Evolutionary conservation across 37 sponge, comb jelly and placozoan genomes (phyloP).

Genomic region (Cladorhizidae sp.): DNA sequence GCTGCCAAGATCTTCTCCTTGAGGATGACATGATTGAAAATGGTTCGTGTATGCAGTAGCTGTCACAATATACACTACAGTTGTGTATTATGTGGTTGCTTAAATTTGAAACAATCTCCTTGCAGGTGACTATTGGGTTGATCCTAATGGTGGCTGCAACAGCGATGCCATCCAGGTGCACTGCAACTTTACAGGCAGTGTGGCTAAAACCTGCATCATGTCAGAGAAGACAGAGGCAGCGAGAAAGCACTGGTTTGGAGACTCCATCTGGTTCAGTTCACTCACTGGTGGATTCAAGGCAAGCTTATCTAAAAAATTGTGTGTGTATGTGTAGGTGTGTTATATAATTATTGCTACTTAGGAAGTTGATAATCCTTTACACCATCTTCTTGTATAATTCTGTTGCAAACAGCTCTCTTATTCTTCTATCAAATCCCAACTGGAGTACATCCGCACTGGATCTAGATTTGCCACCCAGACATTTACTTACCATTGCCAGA

Average conservation of each 20-base stretch:
- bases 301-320: too few species aligned
- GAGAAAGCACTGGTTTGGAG: slow-evolving; percentile 39
- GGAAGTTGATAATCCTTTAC: neutral
- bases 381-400: neutral
- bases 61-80: neutral
- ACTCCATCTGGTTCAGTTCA: slow-evolving; percentile 67
- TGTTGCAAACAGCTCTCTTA: slow-evolving; percentile 39
- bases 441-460: slow-evolving; percentile 44
- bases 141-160: slow-evolving; percentile 83
- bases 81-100: neutral
- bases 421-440: slow-evolving; percentile 29
- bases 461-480: slow-evolving; percentile 47
- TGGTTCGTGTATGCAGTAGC: slow-evolving; percentile 13
- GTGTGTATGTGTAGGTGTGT: too few species aligned
- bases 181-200: slow-evolving; percentile 61
- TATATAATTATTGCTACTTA: neutral
- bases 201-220: slow-evolving; percentile 52
- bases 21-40: slow-evolving; percentile 34
- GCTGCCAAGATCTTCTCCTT: slow-evolving; percentile 58
- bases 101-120: too few species aligned
- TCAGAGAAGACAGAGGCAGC: slow-evolving; percentile 32
- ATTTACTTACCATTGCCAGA: slow-evolving; percentile 68
- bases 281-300: slow-evolving; percentile 63
- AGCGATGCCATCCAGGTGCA: slow-evolving; percentile 68
- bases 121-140: slow-evolving; percentile 75